phyloP scores from a whole-genome alignment of 2,797 vertebrate genomes.

The Sebastes glaucus region DNA sequence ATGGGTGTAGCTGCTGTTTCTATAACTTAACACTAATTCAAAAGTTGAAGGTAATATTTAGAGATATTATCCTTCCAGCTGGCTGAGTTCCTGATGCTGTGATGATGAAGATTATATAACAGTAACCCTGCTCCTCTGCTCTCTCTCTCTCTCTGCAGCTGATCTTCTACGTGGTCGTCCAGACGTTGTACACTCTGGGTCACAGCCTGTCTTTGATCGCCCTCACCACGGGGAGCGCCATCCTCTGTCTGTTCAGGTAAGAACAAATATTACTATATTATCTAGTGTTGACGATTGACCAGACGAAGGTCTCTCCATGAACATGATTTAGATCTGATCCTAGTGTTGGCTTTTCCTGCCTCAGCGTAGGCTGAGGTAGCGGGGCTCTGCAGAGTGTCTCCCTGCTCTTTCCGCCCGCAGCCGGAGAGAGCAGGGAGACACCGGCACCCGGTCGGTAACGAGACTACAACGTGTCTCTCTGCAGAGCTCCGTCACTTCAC shows the following conservation, averaged over 20 bases:
- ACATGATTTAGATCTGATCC: too few relatives aligned
- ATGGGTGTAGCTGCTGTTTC: background rate
- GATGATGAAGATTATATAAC: background rate
- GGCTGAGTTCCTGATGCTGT: background rate
- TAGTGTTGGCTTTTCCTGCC: too few relatives aligned
- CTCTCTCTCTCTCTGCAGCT: constrained; percentile 69
- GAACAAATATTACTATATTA: background rate
- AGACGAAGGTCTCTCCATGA: too few relatives aligned
- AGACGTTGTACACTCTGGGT: constrained; percentile 90
- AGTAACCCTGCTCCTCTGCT: background rate
- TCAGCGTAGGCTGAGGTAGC: fast-evolving
- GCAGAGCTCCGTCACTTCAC: too few relatives aligned
- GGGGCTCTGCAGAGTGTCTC: too few relatives aligned
- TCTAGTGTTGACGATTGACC: too few relatives aligned
- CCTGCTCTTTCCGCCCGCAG: too few relatives aligned
- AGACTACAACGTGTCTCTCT: too few relatives aligned
- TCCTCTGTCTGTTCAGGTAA: constrained; percentile 92
- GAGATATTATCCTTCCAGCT: too few relatives aligned
- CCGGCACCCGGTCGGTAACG: too few relatives aligned
- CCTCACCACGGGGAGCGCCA: constrained; percentile 88
- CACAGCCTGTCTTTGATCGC: constrained; percentile 90
- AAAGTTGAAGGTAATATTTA: background rate
- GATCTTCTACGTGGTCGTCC: constrained; percentile 87
- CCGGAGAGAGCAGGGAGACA: too few relatives aligned
- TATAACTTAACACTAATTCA: background rate